phyloP scores from a whole-genome alignment of 2,888 invertebrate species.

The Cephus pygmeus region DNA sequence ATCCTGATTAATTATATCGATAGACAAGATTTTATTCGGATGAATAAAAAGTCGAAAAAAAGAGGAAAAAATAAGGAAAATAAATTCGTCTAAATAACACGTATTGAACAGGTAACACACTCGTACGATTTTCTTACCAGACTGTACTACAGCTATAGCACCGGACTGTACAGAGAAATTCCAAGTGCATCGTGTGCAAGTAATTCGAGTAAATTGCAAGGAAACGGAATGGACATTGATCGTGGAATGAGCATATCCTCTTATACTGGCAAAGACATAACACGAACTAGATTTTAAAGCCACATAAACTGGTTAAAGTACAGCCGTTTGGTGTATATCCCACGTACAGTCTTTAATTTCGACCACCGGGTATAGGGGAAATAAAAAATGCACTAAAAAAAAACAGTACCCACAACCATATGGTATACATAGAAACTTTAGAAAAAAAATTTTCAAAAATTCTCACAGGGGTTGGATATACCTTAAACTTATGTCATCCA shows the following conservation, averaged over 20 bases:
- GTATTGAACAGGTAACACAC: background rate
- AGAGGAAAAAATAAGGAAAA: too few species aligned
- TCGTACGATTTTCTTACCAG: background rate
- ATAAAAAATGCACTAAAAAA: background rate
- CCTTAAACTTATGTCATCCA: too few species aligned
- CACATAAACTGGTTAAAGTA: background rate
- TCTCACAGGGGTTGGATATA: too few species aligned
- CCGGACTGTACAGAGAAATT: background rate
- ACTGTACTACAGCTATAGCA: background rate
- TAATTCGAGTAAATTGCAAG: background rate
- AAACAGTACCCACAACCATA: background rate
- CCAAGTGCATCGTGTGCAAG: background rate
- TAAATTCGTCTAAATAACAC: background rate
- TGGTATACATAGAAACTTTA: too few species aligned
- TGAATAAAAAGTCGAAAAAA: background rate
- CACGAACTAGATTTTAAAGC: background rate
- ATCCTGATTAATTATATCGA: background rate
- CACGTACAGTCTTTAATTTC: background rate
- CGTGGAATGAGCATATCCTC: background rate
- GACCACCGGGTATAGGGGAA: background rate
- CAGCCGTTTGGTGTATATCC: background rate
- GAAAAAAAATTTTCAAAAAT: too few species aligned
- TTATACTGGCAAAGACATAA: conserved; percentile 1
- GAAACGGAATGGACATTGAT: background rate
- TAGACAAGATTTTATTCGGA: background rate